Base-by-base conservation (phyloP, 2,888 invertebrate species). In the Drosophila anomelani region DNA sequence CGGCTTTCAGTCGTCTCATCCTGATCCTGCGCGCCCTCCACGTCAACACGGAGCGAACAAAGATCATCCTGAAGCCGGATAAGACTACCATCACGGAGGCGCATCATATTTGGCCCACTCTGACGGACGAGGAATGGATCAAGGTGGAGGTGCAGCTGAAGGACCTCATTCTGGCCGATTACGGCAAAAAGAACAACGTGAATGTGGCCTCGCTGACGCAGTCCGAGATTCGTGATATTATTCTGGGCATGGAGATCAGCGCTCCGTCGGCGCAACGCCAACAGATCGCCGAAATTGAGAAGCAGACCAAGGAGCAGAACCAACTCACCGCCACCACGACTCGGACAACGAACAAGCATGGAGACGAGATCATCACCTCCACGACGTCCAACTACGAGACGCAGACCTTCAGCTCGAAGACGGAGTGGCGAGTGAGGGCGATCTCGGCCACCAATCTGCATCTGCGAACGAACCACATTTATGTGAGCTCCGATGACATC, bases 171-270 rank as follows among this genome's bases (percentile, higher is more conserved):
- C 93, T 99, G 61, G 99, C 99, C 51, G 99, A 99, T 93, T 99
- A 99, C 88, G 99, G 99, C 91, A 99, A 99, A 94, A 99, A 99
- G 94, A 99, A 99, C 94, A 99, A 99, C 90, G 99, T 99, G 0
- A 99, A 99, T 92, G 99, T 99, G 0, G 99, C 99, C 0, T 99
- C 99, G 0, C 94, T 99, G 44, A 99, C 99, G 0, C 99, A 99
- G 91, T 99, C 99, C 0, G 99, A 99, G 94, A 99, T 99, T 91
- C 96, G 99, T 64, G 99, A 99, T 93, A 99, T 99, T 80, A 99
- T 99, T 89, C 95, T 99, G 73, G 99, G 99, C 89, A 99, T 99
- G 99, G 99, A 99, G 93, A 99, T 99, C 80, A 98, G 98, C 15
- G 99, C 99, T 2, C 99, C 99, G 0, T 99, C 99, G 0, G 99